These are phyloP conservation scores for Cynopterus brachyotis DNA, from an alignment of 2,113 vertebrate species.

Conservation along the genomic window DNA sequence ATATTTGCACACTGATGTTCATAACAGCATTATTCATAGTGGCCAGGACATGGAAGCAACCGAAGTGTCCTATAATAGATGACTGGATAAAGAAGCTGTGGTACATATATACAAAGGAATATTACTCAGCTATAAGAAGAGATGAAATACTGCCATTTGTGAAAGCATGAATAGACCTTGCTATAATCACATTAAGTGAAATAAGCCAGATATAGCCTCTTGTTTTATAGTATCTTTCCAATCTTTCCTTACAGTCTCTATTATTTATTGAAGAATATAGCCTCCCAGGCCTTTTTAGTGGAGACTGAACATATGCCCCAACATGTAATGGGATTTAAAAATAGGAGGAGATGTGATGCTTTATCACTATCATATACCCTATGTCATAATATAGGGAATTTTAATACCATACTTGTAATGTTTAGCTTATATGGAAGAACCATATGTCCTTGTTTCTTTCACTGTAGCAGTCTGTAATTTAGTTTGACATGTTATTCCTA, in stretches of 20 bases:
- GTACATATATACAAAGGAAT: too few species aligned
- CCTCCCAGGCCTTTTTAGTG: neutral
- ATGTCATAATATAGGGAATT: neutral
- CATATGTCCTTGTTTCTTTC: neutral
- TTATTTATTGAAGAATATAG: neutral
- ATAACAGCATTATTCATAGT: too few species aligned
- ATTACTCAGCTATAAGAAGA: too few species aligned
- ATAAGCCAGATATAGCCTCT: neutral
- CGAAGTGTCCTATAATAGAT: too few species aligned
- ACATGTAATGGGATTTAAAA: conserved; percentile 24
- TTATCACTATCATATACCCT: conserved; percentile 7
- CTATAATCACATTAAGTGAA: too few species aligned
- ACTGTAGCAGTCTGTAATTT: neutral
- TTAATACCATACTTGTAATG: neutral
- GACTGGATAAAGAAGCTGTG: too few species aligned
- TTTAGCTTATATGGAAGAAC: neutral
- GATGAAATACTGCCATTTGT: too few species aligned
- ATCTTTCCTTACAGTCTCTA: neutral
- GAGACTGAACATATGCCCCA: neutral
- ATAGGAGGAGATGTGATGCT: neutral
- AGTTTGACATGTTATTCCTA: neutral
- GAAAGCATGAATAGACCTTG: too few species aligned
- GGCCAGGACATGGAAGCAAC: too few species aligned
- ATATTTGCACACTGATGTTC: too few species aligned
- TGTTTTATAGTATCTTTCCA: neutral